phyloP scores from a whole-genome alignment of 2,113 vertebrate species.

The Neomonachus schauinslandi region DNA sequence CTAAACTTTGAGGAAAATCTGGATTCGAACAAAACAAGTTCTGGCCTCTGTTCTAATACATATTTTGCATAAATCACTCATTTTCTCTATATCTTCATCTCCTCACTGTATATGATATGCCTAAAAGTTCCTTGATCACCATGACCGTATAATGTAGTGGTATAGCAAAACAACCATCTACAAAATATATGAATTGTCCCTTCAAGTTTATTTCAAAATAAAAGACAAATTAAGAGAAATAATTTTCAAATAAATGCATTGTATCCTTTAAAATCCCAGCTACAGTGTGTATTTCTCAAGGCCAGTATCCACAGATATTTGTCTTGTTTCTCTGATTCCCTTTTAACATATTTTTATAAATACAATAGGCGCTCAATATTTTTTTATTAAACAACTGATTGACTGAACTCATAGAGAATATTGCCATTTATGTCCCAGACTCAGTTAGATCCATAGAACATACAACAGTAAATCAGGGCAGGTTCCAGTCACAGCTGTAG shows the following conservation, averaged over 20 bases:
- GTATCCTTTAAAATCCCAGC: not conserved
- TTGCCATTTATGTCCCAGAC: not conserved
- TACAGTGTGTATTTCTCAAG: not conserved
- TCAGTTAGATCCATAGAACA: no score
- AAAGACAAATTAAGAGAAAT: constrained; percentile 18
- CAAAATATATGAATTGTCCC: not conserved
- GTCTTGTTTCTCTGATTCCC: not conserved
- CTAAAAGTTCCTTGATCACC: not conserved
- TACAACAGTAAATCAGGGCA: not conserved
- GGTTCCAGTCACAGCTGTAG: not conserved
- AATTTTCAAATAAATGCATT: not conserved
- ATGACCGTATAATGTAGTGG: not conserved
- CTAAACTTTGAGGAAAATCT: not conserved
- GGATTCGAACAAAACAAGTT: not conserved
- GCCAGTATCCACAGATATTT: not conserved
- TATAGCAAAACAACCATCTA: not conserved
- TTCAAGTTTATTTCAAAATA: constrained; percentile 37
- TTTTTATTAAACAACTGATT: constrained; percentile 4
- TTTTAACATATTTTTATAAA: constrained; percentile 9
- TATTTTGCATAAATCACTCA: not conserved
- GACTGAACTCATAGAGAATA: not conserved
- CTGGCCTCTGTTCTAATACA: not conserved
- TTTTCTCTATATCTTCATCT: not conserved
- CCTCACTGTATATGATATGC: not conserved
- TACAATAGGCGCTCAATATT: not conserved